These are phyloP conservation scores for Anolis carolinensis DNA, from an alignment of 2,113 vertebrate species.

Conservation along the genomic window DNA sequence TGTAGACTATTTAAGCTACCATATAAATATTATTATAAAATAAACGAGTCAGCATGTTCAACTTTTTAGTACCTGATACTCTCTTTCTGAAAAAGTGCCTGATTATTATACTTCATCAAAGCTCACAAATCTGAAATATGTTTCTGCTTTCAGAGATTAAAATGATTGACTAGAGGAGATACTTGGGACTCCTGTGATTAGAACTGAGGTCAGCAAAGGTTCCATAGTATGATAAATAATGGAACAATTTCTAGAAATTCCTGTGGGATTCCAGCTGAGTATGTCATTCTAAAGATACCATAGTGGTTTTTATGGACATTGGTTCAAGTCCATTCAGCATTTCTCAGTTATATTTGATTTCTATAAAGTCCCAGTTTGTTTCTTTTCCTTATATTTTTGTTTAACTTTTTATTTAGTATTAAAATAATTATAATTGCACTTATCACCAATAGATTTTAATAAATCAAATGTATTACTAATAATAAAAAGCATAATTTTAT, in stretches of 20 bases:
- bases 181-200: background rate
- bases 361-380: background rate
- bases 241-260: background rate
- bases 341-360: background rate
- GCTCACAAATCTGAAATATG: background rate
- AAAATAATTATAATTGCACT: background rate
- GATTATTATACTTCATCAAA: conserved; percentile 14
- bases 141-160: background rate
- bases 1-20: background rate
- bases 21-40: conserved; percentile 22
- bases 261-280: background rate
- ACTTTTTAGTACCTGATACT: background rate
- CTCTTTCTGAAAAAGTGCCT: background rate
- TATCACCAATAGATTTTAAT: background rate
- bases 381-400: background rate
- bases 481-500: background rate
- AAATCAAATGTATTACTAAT: background rate
- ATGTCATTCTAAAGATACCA: background rate
- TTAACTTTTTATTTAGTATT: background rate
- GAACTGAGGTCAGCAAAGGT: background rate
- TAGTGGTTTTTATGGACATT: background rate
- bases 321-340: background rate
- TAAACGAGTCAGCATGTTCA: background rate
- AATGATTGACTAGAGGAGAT: background rate
- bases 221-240: background rate